Evolutionary conservation across 2,888 invertebrate genomes (phyloP).

Genomic region (Nematopogon swammerdamellus): DNA sequence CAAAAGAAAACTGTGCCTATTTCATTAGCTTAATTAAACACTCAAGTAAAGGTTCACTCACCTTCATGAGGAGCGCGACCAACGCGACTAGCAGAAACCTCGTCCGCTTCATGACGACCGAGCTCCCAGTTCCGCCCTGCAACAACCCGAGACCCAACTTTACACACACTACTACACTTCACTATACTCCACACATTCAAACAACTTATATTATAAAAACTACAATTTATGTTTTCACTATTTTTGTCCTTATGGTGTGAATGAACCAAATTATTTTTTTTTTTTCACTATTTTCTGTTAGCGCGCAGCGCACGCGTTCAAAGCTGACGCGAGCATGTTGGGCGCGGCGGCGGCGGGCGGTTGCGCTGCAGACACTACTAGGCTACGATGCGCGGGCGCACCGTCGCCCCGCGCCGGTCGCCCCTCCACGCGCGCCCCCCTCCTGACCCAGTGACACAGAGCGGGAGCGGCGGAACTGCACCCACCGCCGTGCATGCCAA

Average conservation of each 20-base stretch:
- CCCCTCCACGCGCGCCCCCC: slow-evolving; percentile 13
- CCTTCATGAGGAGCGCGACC: slow-evolving; percentile 47
- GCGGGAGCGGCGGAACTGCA: neutral
- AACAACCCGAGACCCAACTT: slow-evolving; percentile 34
- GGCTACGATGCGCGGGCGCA: slow-evolving; percentile 23
- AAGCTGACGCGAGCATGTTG: slow-evolving; percentile 22
- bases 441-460: slow-evolving; percentile 12
- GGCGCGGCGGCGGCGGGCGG: slow-evolving; percentile 28
- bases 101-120: slow-evolving; percentile 51
- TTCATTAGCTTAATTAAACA: no score
- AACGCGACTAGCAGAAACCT: slow-evolving; percentile 39
- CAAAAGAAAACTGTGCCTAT: no score
- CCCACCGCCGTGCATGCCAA: neutral
- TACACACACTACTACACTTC: no score
- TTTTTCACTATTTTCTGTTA: no score
- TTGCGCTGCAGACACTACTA: slow-evolving; percentile 43
- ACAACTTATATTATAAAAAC: no score
- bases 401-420: slow-evolving; percentile 12
- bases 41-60: no score
- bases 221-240: no score
- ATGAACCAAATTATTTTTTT: no score
- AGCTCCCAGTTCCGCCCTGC: slow-evolving; percentile 37
- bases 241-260: no score
- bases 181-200: no score
- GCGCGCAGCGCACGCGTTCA: slow-evolving; percentile 25